Conservation (phyloP, 2,113 vertebrate genomes). For the Seriola rivoliana region DNA sequence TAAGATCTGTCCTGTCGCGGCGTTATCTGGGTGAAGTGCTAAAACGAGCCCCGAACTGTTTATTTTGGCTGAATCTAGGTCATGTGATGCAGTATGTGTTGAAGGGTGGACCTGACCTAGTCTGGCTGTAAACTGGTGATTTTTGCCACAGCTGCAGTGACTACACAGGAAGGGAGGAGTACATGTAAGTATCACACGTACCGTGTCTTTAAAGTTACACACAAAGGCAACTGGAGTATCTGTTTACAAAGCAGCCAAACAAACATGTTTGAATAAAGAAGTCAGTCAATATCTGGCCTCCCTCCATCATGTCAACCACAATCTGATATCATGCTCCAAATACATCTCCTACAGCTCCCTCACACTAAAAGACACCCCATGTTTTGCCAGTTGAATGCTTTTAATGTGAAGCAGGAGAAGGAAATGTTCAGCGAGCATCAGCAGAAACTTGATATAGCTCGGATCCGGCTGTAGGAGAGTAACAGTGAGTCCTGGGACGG, state of each 20-base stretch:
- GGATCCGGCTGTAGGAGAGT: not conserved
- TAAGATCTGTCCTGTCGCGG: conserved; percentile 1
- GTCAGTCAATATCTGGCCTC: not conserved
- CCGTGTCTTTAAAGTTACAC: not conserved
- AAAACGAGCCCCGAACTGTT: conserved; percentile 22
- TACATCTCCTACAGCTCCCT: not conserved
- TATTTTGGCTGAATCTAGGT: conserved; percentile 45
- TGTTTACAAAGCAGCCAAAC: not conserved
- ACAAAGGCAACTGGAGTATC: not conserved
- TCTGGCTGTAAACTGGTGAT: conserved; percentile 2
- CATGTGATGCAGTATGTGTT: conserved; percentile 11
- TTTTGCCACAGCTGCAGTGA: not conserved
- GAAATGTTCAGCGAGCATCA: not conserved
- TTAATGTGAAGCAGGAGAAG: too few species aligned
- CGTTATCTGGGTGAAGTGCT: conserved; percentile 37
- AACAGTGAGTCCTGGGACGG: too few species aligned
- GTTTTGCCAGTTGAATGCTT: not conserved
- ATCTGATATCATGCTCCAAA: not conserved
- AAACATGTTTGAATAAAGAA: not conserved
- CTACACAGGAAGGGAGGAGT: not conserved
- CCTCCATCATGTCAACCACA: not conserved
- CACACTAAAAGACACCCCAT: not conserved
- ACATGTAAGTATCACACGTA: too few species aligned
- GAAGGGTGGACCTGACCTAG: conserved; percentile 15
- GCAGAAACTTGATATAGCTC: not conserved